phyloP scores from a whole-genome alignment of 2,113 vertebrate species.

The Phocoena phocoena region DNA sequence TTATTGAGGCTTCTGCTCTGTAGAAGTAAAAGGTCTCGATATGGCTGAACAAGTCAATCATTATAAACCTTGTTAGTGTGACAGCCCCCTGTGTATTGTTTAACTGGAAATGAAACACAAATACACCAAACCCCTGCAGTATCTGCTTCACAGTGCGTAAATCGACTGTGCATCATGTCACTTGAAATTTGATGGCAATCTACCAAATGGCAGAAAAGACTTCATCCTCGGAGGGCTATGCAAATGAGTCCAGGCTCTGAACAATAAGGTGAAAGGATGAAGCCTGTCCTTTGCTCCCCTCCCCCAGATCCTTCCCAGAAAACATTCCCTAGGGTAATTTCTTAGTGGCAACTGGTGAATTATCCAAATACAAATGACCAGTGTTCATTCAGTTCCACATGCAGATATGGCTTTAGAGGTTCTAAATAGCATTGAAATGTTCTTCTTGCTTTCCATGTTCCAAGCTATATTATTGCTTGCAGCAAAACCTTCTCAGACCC shows the following conservation, averaged over 20 bases:
- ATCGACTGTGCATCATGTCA: constrained; percentile 78
- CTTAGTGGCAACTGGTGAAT: constrained; percentile 76
- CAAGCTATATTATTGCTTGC: constrained; percentile 40
- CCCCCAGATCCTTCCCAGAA: constrained; percentile 62
- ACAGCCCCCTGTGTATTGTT: constrained; percentile 85
- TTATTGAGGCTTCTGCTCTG: constrained; percentile 83
- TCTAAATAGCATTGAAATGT: constrained; percentile 53
- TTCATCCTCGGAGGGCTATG: constrained; percentile 78
- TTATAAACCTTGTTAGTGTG: constrained; percentile 87
- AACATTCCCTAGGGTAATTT: constrained; percentile 71
- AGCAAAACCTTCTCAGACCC: constrained; percentile 50
- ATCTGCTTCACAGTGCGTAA: constrained; percentile 83
- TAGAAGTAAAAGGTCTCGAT: constrained; percentile 83
- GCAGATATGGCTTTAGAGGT: constrained; percentile 68
- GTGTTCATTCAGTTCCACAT: constrained; percentile 58
- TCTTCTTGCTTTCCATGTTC: constrained; percentile 43
- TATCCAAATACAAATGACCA: constrained; percentile 73
- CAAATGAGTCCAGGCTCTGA: constrained; percentile 70
- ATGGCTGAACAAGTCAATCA: constrained; percentile 86
- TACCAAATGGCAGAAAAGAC: constrained; percentile 83
- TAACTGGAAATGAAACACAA: constrained; percentile 86
- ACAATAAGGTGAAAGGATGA: constrained; percentile 70
- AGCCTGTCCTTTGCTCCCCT: constrained; percentile 59
- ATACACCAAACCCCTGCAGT: constrained; percentile 81
- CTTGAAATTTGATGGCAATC: constrained; percentile 83